A percentile compares a stretch with the other conserved stretches of the same genome.
phyloP scores from a whole-genome alignment of 2,113 vertebrate genomes.

The Zapornia atra region DNA sequence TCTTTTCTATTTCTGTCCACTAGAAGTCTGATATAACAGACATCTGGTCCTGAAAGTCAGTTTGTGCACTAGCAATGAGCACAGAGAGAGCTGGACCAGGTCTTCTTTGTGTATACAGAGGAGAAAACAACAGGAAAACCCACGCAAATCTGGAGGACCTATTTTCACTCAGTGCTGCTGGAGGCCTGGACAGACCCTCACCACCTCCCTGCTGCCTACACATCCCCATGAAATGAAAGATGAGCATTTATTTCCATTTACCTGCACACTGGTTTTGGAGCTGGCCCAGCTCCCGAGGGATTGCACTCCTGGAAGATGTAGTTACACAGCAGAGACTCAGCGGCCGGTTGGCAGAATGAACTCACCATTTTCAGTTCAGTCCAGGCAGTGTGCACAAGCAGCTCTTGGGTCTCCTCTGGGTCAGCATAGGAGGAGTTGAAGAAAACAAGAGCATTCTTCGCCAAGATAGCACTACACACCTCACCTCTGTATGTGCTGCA shows the following conservation, averaged over 20 bases:
- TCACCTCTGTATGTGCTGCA: slow-evolving; percentile 91
- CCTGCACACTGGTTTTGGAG: slow-evolving; percentile 94
- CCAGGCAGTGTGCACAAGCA: slow-evolving; percentile 86
- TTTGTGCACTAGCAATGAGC: not conserved
- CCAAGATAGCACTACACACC: slow-evolving; percentile 81
- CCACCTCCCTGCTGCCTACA: not conserved
- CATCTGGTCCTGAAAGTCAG: not conserved
- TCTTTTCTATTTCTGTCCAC: not conserved
- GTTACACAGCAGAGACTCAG: slow-evolving; percentile 89
- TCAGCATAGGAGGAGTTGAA: slow-evolving; percentile 90
- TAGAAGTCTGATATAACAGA: not conserved
- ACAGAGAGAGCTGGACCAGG: not conserved
- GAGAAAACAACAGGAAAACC: not conserved
- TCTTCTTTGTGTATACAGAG: not conserved
- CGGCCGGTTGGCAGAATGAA: slow-evolving; percentile 82
- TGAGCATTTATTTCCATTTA: slow-evolving; percentile 61
- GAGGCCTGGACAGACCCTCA: not conserved
- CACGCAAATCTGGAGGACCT: not conserved
- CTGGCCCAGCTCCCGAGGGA: slow-evolving; percentile 83
- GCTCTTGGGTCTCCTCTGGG: slow-evolving; percentile 90
- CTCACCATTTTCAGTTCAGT: slow-evolving; percentile 84
- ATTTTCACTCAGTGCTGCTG: not conserved
- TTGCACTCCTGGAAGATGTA: slow-evolving; percentile 90
- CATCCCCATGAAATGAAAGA: not conserved
- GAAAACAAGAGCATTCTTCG: slow-evolving; percentile 85